These are phyloP conservation scores for Anableps anableps DNA, from an alignment of 2,797 vertebrate genomes.

Conservation along the genomic window DNA sequence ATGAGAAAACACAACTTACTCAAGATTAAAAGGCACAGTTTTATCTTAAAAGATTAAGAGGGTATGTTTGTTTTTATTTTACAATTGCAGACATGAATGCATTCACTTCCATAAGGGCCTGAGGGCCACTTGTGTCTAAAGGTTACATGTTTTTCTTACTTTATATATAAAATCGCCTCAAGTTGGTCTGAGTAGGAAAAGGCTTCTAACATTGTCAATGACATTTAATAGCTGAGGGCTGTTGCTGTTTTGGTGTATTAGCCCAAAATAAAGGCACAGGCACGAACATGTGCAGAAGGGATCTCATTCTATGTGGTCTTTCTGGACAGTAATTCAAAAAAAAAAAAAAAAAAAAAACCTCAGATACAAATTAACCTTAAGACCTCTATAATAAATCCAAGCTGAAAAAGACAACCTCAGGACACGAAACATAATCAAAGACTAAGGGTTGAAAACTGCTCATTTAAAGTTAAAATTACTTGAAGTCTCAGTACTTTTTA, in stretches of 20 bases:
- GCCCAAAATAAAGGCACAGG: slow-evolving; percentile 23
- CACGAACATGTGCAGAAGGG: slow-evolving; percentile 16
- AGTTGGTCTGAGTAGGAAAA: background rate
- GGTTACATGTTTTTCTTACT: background rate
- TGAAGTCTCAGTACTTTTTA: slow-evolving; percentile 12
- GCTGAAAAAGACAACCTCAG: slow-evolving; percentile 1
- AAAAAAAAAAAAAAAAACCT: background rate
- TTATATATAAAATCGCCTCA: background rate
- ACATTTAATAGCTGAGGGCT: slow-evolving; percentile 43
- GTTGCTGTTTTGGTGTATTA: slow-evolving; percentile 41
- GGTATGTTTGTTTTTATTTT: slow-evolving; percentile 7
- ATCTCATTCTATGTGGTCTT: background rate
- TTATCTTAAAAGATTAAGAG: slow-evolving; percentile 27
- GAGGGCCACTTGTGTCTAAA: background rate
- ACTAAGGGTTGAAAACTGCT: background rate
- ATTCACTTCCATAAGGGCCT: background rate
- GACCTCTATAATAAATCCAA: background rate
- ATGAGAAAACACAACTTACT: slow-evolving; percentile 41
- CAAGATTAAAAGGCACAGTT: slow-evolving; percentile 25
- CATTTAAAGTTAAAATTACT: slow-evolving; percentile 12
- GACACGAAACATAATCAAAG: background rate
- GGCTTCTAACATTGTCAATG: slow-evolving; percentile 18
- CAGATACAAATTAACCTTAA: background rate
- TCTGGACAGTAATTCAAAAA: background rate
- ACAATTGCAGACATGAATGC: slow-evolving; percentile 8